Evolutionary conservation across 2,888 invertebrate species (phyloP), one percentile per base, ranked within the genome.

Genomic region (Prosopocoilus inquinatus): DNA sequence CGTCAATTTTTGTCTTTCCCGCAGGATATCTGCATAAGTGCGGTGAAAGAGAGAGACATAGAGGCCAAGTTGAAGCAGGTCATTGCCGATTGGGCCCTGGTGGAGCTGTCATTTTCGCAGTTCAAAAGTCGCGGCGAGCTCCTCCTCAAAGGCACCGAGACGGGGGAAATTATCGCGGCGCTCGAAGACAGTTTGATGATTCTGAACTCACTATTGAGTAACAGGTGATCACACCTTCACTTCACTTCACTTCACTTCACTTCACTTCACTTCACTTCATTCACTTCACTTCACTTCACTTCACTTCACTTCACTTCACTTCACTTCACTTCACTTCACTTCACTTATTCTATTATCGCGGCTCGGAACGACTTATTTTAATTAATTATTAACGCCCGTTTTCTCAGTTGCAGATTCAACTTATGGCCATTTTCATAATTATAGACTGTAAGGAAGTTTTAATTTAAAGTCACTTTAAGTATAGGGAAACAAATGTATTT

Each of bases 31-130:
- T 94, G 94, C 68, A 89, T 93, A 34, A 89, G 92, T 68, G 94
- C 94, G 0, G 87, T 89, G 0, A 94, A 94, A 78, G 95, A 95
- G 74, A 88, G 89, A 66, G 94, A 95, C 65, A 94, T 94, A 58
- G 94, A 94, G 78, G 90, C 89, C 0, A 94, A 94, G 78, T 73
- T 94, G 57, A 90, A 89, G 64, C 89, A 90, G 77, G 84, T 91
- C 0, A 85, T 89, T 35, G 79, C 85, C 2, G 92, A 93, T 72
- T 94, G 94, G 94, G 84, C 88, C 1, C 71, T 84, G 2, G 82
- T 91, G 0, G 86, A 88, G 60, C 75, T 94, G 5, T 80, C 85
- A 36, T 89, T 94, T 72, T 75, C 86, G 0, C 69, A 76, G 33
- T 94, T 94, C 72, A 94, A 94, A 75, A 84, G 84, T 57, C 81